These are phyloP conservation scores for Trichopria drosophilae DNA, from an alignment of 2,888 invertebrate genomes.

Conservation along the genomic window DNA sequence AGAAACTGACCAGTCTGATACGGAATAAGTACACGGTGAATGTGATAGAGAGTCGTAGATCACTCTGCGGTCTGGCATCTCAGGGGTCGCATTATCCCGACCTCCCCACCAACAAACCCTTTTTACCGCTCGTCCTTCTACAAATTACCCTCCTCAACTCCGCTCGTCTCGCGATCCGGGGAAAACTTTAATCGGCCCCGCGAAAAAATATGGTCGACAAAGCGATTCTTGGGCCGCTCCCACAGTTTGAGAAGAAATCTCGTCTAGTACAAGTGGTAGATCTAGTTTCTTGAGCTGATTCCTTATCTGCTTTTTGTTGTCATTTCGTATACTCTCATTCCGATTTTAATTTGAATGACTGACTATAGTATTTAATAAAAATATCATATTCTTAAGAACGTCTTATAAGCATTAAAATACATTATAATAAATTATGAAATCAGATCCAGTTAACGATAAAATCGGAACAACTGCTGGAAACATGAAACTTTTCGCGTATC, in stretches of 20 bases:
- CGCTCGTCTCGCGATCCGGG: conserved; percentile 21
- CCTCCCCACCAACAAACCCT: conserved; percentile 46
- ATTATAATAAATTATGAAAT: too few species aligned
- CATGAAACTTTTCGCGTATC: too few species aligned
- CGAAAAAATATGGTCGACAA: conserved; percentile 44
- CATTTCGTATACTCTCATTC: too few species aligned
- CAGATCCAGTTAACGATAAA: too few species aligned
- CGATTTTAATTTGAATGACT: neutral
- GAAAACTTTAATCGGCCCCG: conserved; percentile 35
- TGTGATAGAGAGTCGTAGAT: conserved; percentile 53
- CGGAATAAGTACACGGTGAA: conserved; percentile 48
- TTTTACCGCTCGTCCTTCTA: conserved; percentile 55
- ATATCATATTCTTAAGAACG: too few species aligned
- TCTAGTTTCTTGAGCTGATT: too few species aligned
- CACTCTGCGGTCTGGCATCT: conserved; percentile 55
- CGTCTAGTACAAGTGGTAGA: too few species aligned
- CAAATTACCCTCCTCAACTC: conserved; percentile 49
- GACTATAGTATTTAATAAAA: neutral
- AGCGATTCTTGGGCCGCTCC: conserved; percentile 33
- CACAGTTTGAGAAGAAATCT: too few species aligned
- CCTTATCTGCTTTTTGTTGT: too few species aligned
- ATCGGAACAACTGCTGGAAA: too few species aligned
- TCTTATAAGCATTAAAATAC: too few species aligned
- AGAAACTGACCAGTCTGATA: conserved; percentile 27
- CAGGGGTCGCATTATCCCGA: conserved; percentile 56